Conservation (phyloP, 2,113 vertebrate species). For the Coregonus clupeaformis region DNA sequence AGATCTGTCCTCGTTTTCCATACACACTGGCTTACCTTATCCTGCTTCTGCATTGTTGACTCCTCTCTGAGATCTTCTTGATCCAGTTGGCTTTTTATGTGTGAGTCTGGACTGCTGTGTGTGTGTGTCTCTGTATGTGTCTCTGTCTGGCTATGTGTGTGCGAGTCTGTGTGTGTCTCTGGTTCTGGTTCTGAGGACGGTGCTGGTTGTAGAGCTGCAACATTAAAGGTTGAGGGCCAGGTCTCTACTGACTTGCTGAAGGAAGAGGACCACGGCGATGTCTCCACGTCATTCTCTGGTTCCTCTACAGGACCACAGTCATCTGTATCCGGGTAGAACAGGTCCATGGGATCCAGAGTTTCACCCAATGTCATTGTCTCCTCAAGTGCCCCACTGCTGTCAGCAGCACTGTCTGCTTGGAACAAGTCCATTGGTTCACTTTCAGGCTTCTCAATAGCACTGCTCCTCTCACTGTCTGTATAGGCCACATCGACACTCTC, state of each 20-base stretch:
- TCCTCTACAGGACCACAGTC: constrained; percentile 43
- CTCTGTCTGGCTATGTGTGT: constrained; percentile 11
- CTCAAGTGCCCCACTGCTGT: constrained; percentile 26
- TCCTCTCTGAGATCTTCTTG: constrained; percentile 21
- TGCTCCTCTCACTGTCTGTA: not conserved
- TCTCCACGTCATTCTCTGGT: constrained; percentile 45
- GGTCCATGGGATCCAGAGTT: constrained; percentile 60
- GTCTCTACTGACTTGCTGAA: not conserved
- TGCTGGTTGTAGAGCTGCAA: constrained; percentile 71
- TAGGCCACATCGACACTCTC: not conserved
- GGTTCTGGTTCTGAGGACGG: constrained; percentile 42
- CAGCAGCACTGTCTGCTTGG: constrained; percentile 6
- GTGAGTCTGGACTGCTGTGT: constrained; percentile 4
- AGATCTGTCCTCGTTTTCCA: not conserved
- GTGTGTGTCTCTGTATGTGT: not conserved
- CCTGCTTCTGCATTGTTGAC: constrained; percentile 1
- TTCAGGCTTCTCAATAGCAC: constrained; percentile 8
- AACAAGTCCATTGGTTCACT: constrained; percentile 26
- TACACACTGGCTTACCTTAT: constrained; percentile 30
- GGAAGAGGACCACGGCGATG: constrained; percentile 35
- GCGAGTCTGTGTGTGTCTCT: constrained; percentile 5
- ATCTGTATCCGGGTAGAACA: constrained; percentile 68
- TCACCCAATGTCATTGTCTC: constrained; percentile 24
- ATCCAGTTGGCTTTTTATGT: constrained; percentile 8
- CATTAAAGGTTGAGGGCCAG: constrained; percentile 50